Base-by-base conservation (phyloP, 1,140 invertebrate species). In the Galendromus occidentalis region DNA sequence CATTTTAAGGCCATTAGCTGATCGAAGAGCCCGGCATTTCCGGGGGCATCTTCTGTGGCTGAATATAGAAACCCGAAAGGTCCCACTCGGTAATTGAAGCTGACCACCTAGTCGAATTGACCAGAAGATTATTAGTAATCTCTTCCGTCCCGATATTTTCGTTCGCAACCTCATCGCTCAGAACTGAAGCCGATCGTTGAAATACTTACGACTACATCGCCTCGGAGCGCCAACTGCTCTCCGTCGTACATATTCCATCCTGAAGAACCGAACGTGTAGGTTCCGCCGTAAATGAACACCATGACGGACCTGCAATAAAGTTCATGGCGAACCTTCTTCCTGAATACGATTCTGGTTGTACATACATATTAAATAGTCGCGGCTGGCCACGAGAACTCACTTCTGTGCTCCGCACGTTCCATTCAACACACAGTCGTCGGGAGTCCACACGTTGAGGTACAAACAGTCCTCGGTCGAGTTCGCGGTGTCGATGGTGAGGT, bases 1-100 rank as follows among this genome's bases (percentile, higher is more conserved):
- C 89, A 94, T 73, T 91, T 85, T 33, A 94, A 79, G 5, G 89
- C 92, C 85, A 95, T 86, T 69, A 91, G 77, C 76, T 95, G 92
- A 75, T 97, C 91, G 71, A 90, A 93, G 67, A 97, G 77, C 9
- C 92, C 94, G 55, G 90, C 85, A 75, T 98, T 98, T 9, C 93
- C 93, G 0, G 91, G 91, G 22, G 89, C 89, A 70, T 94, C 89
- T 6, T 85, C 77, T 5, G 9, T 65, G 68, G 86, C 88, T 70
- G 97, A 86, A 74, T 88, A 93, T 5, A 97, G 80, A 76, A 95
- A 98, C 6, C 93, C 93, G 6, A 98, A 80, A 14, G 86, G 87
- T 18, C 90, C 88, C 6, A 94, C 83, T 64, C 93, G 82, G 75
- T 91, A 93, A 71, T 91, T 86, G 79, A 90, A 87, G 2, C 87